Base-by-base conservation (phyloP, 1,140 invertebrate genomes). In the Delia radicum region DNA sequence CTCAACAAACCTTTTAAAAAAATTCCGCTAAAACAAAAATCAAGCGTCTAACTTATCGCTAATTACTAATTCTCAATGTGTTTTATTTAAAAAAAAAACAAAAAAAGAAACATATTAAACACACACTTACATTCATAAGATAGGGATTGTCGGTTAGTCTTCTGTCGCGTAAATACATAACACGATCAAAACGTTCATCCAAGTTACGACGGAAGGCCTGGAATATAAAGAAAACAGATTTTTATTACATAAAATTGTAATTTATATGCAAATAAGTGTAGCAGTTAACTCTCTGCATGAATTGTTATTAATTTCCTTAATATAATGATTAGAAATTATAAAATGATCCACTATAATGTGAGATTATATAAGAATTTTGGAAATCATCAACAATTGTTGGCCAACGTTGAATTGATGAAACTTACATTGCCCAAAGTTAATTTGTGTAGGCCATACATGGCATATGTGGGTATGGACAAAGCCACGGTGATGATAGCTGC, bases 371-470 rank as follows among this genome's bases (percentile, higher is more conserved):
- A 85, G 82, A 83, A 80, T 74, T 81, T 79, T 71, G 74, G 77
- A 73, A 74, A 78, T 15, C 74, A 75, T 6, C 75, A 71, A 72
- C 61, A 24, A n/a, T 31, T 37, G 13, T 27, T 28, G 31, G 26
- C 8, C 26, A 24, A n/a, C 3, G 37, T 15, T 10, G 37, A 42
- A 42, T 15, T 31, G 31, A 31, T 37, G 65, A 24, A 61, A 85
- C 89, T 89, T 87, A 90, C 89, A 81, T 90, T 91, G 79, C 89
- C 90, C 76, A 90, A 42, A 10, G 85, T 83, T 71, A 89, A 79
- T 82, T 90, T 90, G 80, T 91, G 89, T 75, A 90, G 78, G 76
- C 89, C 88, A 82, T 90, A 90, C 73, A 89, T 86, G 10, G 86
- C 88, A 80, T 87, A 89, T 78, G 88, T 88, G 31, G 90, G 90